Base-by-base conservation (phyloP, 2,113 vertebrate species). In the Thermophis baileyi region DNA sequence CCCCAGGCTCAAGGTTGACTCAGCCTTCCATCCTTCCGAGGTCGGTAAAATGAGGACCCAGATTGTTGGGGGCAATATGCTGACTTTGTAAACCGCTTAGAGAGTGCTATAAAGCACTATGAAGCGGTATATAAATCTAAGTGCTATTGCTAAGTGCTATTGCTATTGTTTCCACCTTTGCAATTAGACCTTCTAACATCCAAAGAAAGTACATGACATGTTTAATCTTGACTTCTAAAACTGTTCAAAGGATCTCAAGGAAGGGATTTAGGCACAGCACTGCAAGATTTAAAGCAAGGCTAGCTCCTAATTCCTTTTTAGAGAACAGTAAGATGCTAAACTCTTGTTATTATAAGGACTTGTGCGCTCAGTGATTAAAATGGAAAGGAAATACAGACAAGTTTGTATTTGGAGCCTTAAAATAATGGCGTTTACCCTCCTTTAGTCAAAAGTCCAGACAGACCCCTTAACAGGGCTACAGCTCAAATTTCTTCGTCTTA, bases 221-320 rank as follows among this genome's bases (percentile, higher is more conserved):
- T 85, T 69, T 87, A 89, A 85, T 93, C 87, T 91, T 85, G 88
- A 92, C 88, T 89, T 90, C 86, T 49, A 92, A 92, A 63, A 90
- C 54, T 87, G 47, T 92, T 69, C 81, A 89, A 92, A 89, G 88
- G 88, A 87, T 94, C 88, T 89, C 49, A 90, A 20, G 55, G 88
- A 89, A 89, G 53, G 74, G 90, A 93, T 93, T 91, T 93, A 50
- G 46, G 53, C 16, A 91, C 35, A 92, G 55, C 25, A 40, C 57
- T 11, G 53, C 30, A 90, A 74, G 49, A 27, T 89, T 93, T 91
- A 89, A 91, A 89, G 88, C 40, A 30, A 49, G 88, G 55, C 57
- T 89, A 91, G 54, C 63, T 90, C 54, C 81, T 90, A 92, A 94
- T 54, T 92, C 54, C 88, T 51, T 90, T 88, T 90, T 92, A 87